Conservation (phyloP, 2,888 invertebrate genomes). For the Unio delphinus region DNA sequence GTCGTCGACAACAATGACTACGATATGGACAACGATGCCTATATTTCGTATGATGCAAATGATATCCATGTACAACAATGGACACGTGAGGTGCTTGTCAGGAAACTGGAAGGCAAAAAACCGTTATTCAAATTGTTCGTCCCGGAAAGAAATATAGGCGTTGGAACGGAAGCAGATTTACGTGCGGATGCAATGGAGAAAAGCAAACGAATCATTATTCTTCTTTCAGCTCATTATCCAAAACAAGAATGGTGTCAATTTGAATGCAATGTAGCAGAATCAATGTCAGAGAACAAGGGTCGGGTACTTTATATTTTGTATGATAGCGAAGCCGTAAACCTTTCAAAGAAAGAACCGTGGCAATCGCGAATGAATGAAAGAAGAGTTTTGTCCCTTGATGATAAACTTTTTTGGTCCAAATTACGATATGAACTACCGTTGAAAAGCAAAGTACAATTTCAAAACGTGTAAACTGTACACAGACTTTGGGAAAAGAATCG, state of each 20-base stretch:
- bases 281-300: conserved; percentile 34
- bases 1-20: conserved; percentile 23
- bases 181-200: conserved; percentile 29
- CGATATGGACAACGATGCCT: conserved; percentile 7
- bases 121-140: conserved; percentile 12
- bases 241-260: conserved; percentile 30
- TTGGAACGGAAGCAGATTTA: conserved; percentile 20
- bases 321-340: conserved; percentile 21
- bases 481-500: no score
- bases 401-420: conserved; percentile 40
- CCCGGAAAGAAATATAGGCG: conserved; percentile 15
- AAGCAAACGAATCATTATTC: conserved; percentile 24
- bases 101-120: no score
- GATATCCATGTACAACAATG: conserved; percentile 13
- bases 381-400: conserved; percentile 25
- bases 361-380: conserved; percentile 27
- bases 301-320: conserved; percentile 36
- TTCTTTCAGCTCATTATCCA: conserved; percentile 23
- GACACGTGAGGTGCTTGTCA: conserved; percentile 9
- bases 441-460: background rate
- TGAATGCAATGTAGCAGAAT: conserved; percentile 34
- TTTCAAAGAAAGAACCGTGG: conserved; percentile 29
- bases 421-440: conserved; percentile 40
- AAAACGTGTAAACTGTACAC: no score
- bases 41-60: no score